Base-by-base conservation (phyloP, 2,113 vertebrate genomes). In the Myxocyprinus asiaticus region DNA sequence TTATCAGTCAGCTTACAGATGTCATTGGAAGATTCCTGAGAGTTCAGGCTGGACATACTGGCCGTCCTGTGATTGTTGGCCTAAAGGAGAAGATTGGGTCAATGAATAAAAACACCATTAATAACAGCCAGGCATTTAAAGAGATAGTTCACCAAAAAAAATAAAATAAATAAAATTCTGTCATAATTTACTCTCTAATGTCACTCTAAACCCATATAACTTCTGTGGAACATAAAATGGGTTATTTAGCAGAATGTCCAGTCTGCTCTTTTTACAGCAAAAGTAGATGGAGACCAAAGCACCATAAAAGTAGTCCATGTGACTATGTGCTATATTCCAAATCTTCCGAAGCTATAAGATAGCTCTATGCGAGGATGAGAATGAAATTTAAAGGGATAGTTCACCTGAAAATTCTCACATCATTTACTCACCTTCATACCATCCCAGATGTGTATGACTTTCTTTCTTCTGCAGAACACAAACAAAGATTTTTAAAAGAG, bases 1-100 rank as follows among this genome's bases (percentile, higher is more conserved):
- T 94, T 96, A 90, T 99, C 97, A 58, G 97, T 99, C 88, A 99
- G 95, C 88, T 95, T 98, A 86, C 95, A 95, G 87, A 98, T 97
- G 88, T 98, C 97, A 80, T 96, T 95, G 74, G 95, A 97, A 55
- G 98, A 99, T 90, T 98, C 97, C 92, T 99, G 97, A 86, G 97
- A 99, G 89, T 96, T 99, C 87, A 99, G 96, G 85, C 98, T 99
- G 86, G 96, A 96, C 90, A 97, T 93, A 89, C 97, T 98, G 56
- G 95, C 91, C 67, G 97, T 96, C 87, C 92, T 92, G 81, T 94
- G 95, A 83, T 90, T 92, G 68, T 92, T 89, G 81, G 93, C 95
- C 96, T 98, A 90, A 45, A 75, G 67, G 59, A 75, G 71, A 66
- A 83, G 0, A 50, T 50, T 9, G 50, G 64, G 17, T 5, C 12